Evolutionary conservation across 2,113 vertebrate genomes (phyloP), one percentile per base, ranked within the genome.

Genomic region (Atherinomorus stipes): DNA sequence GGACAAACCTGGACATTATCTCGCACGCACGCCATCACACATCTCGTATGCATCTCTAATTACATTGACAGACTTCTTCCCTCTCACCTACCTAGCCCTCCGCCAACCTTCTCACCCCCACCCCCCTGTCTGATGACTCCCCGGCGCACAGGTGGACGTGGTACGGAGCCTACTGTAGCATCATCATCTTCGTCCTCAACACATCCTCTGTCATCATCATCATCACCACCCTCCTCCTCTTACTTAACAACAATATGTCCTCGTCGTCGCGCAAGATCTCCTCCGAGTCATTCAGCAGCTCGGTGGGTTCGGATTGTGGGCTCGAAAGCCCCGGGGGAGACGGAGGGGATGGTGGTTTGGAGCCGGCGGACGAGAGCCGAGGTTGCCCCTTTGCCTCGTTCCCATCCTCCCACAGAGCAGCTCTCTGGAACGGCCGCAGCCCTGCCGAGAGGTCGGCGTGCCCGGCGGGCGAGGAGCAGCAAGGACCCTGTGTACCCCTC

Each of bases 271-370:
- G 97, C 88, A 98, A 98, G 94, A 97, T 97, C 84, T 98, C 97
- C 38, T 97, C 97, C 23, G 97, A 97, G 93, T 98, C 97, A 57
- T 97, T 97, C 92, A 97, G 96, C 93, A 97, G 96, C 93, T 98
- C 97, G 23, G 90, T 97, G 89, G 95, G 96, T 74, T 97, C 96
- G 60, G 97, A 97, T 90, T 97, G 92, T 76, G 91, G 91, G 63
- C 93, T 95, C 40, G 96, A 97, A 86, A 97, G 95, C 82, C 96
- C 96, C 79, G 96, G 90, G 40, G 88, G 82, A 70, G 91, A 96
- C 69, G 94, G 92, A 49, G 90, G 91, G 59, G 96, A 96, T 52
- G 78, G 80, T 16, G 83, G 76, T 2, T 5, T 63, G 78, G 91
- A 92, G 64, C 65, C 84, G 72, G 80, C 83, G 61, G 86, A 89